Percentiles rank a stretch among this genome's conserved stretches.
These are phyloP conservation scores for Leucoma salicis DNA, from an alignment of 2,888 invertebrate species.

Conservation along the genomic window DNA sequence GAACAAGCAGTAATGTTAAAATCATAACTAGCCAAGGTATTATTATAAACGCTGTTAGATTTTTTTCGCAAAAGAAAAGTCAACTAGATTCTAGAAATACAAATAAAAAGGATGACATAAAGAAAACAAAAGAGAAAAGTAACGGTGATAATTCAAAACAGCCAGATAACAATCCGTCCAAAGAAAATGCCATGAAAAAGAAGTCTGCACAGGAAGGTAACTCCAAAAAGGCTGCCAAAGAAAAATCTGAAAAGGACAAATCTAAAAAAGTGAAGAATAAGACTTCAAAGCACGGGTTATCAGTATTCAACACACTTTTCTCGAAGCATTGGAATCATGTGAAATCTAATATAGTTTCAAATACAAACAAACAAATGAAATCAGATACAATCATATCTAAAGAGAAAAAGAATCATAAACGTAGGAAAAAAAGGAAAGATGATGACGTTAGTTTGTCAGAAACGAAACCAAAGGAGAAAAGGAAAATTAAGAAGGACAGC, in stretches of 20 bases:
- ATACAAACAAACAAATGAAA: constrained; percentile 10
- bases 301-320: constrained; percentile 18
- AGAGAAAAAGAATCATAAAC: constrained; percentile 46
- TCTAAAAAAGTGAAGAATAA: constrained; percentile 11
- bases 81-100: background rate
- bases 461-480: constrained; percentile 2
- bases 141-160: background rate
- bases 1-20: background rate
- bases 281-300: constrained; percentile 8
- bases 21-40: background rate
- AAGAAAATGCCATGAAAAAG: constrained; percentile 9
- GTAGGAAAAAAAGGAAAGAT: constrained; percentile 43
- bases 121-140: background rate
- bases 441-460: background rate
- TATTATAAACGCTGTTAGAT: background rate
- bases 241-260: constrained; percentile 10
- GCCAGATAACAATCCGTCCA: constrained; percentile 2
- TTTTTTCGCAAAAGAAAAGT: background rate
- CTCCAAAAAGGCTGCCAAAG: constrained; percentile 9
- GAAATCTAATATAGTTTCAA: constrained; percentile 21
- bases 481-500: constrained; percentile 24
- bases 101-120: background rate
- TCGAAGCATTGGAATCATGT: constrained; percentile 35
- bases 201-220: background rate
- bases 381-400: constrained; percentile 12